These are phyloP conservation scores for Galagoides demidoff DNA, from an alignment of 2,797 vertebrate genomes.

Conservation along the genomic window DNA sequence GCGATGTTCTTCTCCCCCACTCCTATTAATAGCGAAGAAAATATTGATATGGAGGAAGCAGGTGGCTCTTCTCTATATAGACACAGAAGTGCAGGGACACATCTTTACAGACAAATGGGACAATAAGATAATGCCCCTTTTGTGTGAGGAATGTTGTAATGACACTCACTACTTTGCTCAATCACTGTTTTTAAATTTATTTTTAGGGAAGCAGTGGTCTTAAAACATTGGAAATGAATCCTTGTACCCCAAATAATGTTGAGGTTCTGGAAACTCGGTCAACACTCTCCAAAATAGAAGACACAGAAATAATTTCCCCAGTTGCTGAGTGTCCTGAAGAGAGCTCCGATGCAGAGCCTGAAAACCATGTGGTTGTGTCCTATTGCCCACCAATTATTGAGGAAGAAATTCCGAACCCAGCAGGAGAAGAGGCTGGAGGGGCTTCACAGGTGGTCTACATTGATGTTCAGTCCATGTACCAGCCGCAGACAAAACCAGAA, in stretches of 20 bases:
- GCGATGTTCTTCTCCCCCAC: background rate
- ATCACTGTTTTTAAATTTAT: constrained; percentile 37
- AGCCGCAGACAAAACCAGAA: constrained; percentile 86
- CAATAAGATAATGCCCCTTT: background rate
- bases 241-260: constrained; percentile 93
- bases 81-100: background rate
- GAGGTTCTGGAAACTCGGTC: constrained; percentile 92
- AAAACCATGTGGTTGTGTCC: constrained; percentile 86
- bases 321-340: constrained; percentile 87
- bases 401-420: constrained; percentile 86
- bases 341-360: constrained; percentile 85
- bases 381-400: constrained; percentile 88
- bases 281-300: constrained; percentile 87
- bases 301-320: constrained; percentile 87
- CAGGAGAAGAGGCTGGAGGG: constrained; percentile 88
- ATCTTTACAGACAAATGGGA: background rate
- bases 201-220: constrained; percentile 86
- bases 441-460: constrained; percentile 96
- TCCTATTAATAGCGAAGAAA: background rate
- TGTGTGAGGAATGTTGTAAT: background rate
- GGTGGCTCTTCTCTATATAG: background rate
- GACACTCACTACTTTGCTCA: background rate
- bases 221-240: constrained; percentile 94
- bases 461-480: constrained; percentile 94
- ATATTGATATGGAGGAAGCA: background rate